Evolutionary conservation across 2,797 vertebrate genomes (phyloP), one percentile per base, ranked within the genome.

Genomic region (Karalla daura): DNA sequence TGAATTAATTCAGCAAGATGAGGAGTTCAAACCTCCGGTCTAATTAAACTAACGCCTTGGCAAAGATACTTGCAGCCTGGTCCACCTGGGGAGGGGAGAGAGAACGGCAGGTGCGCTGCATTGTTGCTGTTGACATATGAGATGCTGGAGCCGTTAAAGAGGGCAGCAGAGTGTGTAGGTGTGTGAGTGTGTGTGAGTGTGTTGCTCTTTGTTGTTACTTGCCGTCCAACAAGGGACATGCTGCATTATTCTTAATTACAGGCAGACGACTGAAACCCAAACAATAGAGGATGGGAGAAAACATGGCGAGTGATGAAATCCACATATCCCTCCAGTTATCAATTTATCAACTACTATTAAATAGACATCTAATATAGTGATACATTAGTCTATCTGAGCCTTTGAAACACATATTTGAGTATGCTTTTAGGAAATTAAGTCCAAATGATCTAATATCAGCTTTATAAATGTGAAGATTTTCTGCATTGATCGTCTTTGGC

Each of bases 181-280:
- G 71, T 71, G 67, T 21, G n/a, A n/a, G n/a, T n/a, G n/a, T n/a
- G n/a, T n/a, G n/a, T n/a, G 66, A 30, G 69, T 75, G 71, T 71
- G 67, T 21, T 35, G 66, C 47, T 71, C 76, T 81, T 83, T 76
- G 77, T 76, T 51, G 61, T 67, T 59, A 76, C 69, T 71, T 59
- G 60, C 43, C 24, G 67, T 15, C 56, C 74, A 75, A 83, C 78
- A 78, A 67, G 63, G 47, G 77, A 52, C 78, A n/a, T 33, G 44
- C 72, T 66, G 72, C 66, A 58, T 86, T 83, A 81, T 71, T 79
- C 83, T 84, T 87, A 86, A 84, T 82, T 89, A 86, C 77, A 78
- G 76, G 30, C 74, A 80, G 65, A 63, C 37, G 23, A 52, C 63
- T 76, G 75, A 70, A 68, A 78, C 74, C 73, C 75, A 78, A 74